Base-by-base conservation (phyloP, 1,140 invertebrate genomes). In the Macrobrachium nipponense region DNA sequence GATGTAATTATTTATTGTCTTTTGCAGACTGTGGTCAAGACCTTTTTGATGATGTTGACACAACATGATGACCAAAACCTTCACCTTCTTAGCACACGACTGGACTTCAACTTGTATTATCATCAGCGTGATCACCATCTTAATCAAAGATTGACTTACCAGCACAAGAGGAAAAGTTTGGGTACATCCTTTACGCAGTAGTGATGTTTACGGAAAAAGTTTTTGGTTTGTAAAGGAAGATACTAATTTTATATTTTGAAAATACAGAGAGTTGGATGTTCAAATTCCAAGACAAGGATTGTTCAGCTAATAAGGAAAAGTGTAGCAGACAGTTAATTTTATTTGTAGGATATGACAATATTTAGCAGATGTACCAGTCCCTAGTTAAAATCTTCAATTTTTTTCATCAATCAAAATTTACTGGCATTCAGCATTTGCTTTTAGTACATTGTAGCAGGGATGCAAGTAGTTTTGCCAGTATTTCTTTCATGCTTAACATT, bases 91-190 rank as follows among this genome's bases (percentile, higher is more conserved):
- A 97, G 97, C 85, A 97, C 96, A 88, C 93, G 97, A 44, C 92
- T 98, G 43, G 97, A 98, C 91, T 97, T 97, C 90, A 98, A 97
- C 91, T 96, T 97, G 90, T 96, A 96, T 91, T 97, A 97, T 91
- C 96, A 96, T 89, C 94, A 94, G 66, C 94, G 94, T 75, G 95
- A 97, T 90, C 93, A 93, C 72, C 93, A 95, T 82, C 92, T 97
- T 0, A 94, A 94, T 73, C 94, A 94, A 61, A 95, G 95, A 0
- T 91, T 96, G 14, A 96, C 95, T 58, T 91, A 90, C 82, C 90
- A 91, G 58, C 89, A 91, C 78, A 89, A 91, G 64, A 87, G 91
- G 5, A 83, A 85, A 79, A 88, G 87, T 61, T 73, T 86, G 84
- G 84, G 84, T 27, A 79, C 84, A 11, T 80, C 84, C 20, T 79